Conservation (phyloP, 2,797 vertebrate genomes). For the Sebastes flavidus region DNA sequence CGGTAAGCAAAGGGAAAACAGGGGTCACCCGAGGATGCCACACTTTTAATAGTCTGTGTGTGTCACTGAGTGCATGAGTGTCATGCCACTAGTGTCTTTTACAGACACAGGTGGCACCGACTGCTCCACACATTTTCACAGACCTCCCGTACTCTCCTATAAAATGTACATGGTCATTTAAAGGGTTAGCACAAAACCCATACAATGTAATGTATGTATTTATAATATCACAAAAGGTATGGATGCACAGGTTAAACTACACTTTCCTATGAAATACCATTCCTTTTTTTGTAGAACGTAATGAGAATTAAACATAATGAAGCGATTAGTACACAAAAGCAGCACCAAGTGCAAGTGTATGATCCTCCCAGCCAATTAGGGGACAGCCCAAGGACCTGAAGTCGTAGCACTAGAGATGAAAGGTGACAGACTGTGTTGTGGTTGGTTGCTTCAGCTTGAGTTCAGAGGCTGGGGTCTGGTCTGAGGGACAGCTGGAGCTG, state of each 20-base stretch:
- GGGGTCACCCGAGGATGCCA: constrained; percentile 54
- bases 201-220: background rate
- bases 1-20: constrained; percentile 23
- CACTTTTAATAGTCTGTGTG: constrained; percentile 38
- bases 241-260: background rate
- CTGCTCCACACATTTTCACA: constrained; percentile 4
- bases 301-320: background rate
- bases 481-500: constrained; percentile 44
- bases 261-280: background rate
- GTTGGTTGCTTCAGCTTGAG: constrained; percentile 23
- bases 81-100: background rate
- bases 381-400: background rate
- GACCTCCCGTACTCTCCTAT: background rate
- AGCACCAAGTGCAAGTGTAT: background rate
- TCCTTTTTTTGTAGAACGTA: background rate
- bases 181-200: background rate
- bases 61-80: background rate
- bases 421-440: constrained; percentile 11
- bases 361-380: background rate
- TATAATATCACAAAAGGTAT: background rate
- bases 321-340: background rate
- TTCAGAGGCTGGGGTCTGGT: constrained; percentile 15
- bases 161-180: background rate
- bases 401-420: background rate
- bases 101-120: constrained; percentile 16